Evolutionary conservation across 2,888 invertebrate species (phyloP).

Genomic region (Tricholauxania praeusta): DNA sequence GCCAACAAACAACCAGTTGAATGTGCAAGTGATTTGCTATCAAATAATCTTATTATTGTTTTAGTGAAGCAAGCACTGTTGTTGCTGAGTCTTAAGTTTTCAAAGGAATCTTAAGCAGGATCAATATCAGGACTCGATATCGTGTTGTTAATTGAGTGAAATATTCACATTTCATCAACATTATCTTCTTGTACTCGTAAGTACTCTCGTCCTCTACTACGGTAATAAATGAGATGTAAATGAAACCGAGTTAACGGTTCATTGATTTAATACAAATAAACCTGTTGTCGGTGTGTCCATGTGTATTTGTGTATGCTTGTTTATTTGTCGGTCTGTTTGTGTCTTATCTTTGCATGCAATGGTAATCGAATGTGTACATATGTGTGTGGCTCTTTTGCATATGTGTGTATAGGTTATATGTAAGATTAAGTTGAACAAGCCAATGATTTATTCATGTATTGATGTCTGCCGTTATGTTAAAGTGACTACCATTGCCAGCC

Average conservation of each 20-base stretch:
- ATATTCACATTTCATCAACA: not conserved
- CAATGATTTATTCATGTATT: slow-evolving; percentile 24
- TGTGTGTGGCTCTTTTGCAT: too few relatives aligned
- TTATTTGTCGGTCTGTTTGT: not conserved
- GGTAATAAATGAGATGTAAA: slow-evolving; percentile 24
- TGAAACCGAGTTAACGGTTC: slow-evolving; percentile 27
- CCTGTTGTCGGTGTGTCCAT: slow-evolving; percentile 8
- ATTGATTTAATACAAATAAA: slow-evolving; percentile 26
- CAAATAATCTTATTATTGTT: too few relatives aligned
- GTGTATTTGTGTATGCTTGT: not conserved
- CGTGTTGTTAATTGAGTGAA: slow-evolving; percentile 29
- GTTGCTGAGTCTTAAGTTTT: too few relatives aligned
- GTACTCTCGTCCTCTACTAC: too few relatives aligned
- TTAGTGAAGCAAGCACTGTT: too few relatives aligned
- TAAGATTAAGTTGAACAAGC: slow-evolving; percentile 2
- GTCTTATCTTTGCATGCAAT: not conserved
- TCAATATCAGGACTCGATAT: not conserved
- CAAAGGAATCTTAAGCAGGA: too few relatives aligned
- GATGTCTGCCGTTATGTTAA: not conserved
- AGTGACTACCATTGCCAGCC: too few relatives aligned
- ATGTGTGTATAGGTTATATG: not conserved
- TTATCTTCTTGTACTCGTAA: too few relatives aligned
- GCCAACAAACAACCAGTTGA: too few relatives aligned
- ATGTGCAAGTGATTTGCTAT: too few relatives aligned
- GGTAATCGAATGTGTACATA: not conserved